Conservation (phyloP, 2,888 invertebrate genomes). For the Embidobia sp. region DNA sequence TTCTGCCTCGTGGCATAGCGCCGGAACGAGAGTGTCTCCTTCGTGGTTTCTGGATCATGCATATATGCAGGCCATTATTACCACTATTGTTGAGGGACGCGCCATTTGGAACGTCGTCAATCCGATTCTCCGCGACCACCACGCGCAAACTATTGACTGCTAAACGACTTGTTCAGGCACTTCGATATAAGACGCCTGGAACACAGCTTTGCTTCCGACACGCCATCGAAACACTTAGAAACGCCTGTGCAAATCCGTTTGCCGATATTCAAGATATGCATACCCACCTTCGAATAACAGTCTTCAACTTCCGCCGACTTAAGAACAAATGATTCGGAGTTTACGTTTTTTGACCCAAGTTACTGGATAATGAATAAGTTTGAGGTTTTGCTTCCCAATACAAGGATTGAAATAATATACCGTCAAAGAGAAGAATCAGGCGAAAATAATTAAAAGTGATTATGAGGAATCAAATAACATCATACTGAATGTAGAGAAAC, state of each 20-base stretch:
- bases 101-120: slow-evolving; percentile 57
- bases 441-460: too few relatives aligned
- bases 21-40: slow-evolving; percentile 41
- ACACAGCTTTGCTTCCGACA: slow-evolving; percentile 5
- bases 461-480: too few relatives aligned
- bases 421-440: too few relatives aligned
- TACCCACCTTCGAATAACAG: too few relatives aligned
- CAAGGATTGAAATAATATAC: too few relatives aligned
- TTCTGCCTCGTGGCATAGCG: too few relatives aligned
- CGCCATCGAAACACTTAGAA: slow-evolving; percentile 23
- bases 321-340: not conserved
- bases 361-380: not conserved
- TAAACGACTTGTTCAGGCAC: slow-evolving; percentile 43
- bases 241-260: slow-evolving; percentile 25
- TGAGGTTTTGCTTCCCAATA: not conserved
- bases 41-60: slow-evolving; percentile 45
- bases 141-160: slow-evolving; percentile 51
- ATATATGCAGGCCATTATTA: slow-evolving; percentile 55
- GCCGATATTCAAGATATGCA: slow-evolving; percentile 18
- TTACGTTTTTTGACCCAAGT: too few relatives aligned
- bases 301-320: too few relatives aligned
- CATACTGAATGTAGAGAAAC: too few relatives aligned
- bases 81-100: slow-evolving; percentile 36
- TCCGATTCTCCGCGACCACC: too few relatives aligned
- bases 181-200: slow-evolving; percentile 21